Percentiles rank a stretch among this genome's conserved stretches.
Evolutionary conservation across 2,113 vertebrate genomes (phyloP).

Genomic region (Stercorarius parasiticus): DNA sequence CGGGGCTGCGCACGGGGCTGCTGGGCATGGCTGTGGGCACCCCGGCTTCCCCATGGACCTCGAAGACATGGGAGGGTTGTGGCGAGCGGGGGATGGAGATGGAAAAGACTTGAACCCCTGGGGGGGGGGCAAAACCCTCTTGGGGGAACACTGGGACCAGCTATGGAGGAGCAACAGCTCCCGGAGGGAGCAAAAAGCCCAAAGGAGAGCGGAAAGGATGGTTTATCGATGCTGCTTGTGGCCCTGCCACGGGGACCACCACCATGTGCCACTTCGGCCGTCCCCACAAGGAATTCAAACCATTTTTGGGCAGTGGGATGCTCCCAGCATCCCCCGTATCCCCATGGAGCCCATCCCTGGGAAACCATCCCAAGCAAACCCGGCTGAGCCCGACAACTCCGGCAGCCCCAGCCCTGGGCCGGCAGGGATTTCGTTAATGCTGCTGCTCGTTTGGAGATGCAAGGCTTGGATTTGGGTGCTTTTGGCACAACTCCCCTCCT

Average conservation of each 20-base stretch:
- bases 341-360: neutral
- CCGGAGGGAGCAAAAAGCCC: neutral
- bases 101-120: accelerated
- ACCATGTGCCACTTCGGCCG: accelerated
- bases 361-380: neutral
- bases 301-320: neutral
- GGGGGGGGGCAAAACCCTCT: neutral
- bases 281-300: neutral
- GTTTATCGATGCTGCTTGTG: neutral
- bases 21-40: neutral
- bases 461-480: neutral
- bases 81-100: accelerated
- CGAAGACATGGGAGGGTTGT: accelerated
- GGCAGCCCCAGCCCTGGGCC: neutral
- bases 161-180: neutral
- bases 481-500: neutral
- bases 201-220: neutral
- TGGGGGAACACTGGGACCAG: neutral
- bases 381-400: neutral
- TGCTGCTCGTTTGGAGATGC: neutral
- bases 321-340: neutral
- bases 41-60: accelerated
- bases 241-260: neutral
- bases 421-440: neutral
- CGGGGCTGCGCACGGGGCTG: no score